Evolutionary conservation across 2,113 vertebrate genomes (phyloP).

Genomic region (Callopanchax toddi): DNA sequence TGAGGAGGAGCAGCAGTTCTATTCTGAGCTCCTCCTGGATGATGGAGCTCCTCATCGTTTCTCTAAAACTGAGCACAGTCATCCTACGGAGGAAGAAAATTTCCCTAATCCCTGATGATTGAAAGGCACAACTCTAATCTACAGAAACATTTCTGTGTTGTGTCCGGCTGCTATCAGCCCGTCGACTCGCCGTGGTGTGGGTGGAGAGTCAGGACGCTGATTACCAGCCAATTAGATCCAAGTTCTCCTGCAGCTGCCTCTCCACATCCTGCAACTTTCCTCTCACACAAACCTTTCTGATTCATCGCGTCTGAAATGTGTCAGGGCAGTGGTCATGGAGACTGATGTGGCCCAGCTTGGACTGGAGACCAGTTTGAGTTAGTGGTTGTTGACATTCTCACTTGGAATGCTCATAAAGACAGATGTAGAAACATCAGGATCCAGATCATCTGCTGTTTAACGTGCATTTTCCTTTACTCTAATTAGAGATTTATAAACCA

Average conservation of each 20-base stretch:
- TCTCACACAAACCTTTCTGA: constrained; percentile 8
- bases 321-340: neutral
- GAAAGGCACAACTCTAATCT: constrained; percentile 74
- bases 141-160: constrained; percentile 72
- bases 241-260: constrained; percentile 49
- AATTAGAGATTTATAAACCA: too few relatives aligned
- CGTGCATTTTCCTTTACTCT: too few relatives aligned
- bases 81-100: too few relatives aligned
- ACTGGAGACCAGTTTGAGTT: too few relatives aligned
- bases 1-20: too few relatives aligned
- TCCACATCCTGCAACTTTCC: constrained; percentile 36
- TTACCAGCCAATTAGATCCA: constrained; percentile 70
- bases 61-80: too few relatives aligned
- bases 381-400: too few relatives aligned
- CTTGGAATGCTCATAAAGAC: too few relatives aligned
- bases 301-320: neutral
- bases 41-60: too few relatives aligned
- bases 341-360: neutral
- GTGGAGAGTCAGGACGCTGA: constrained; percentile 50
- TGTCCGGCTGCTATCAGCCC: constrained; percentile 68
- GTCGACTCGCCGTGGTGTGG: constrained; percentile 41
- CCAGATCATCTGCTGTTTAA: too few relatives aligned
- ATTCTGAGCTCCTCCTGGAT: too few relatives aligned
- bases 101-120: constrained; percentile 67
- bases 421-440: too few relatives aligned